phyloP scores from a whole-genome alignment of 2,888 invertebrate species.

The Macrosoma leucophasiata region DNA sequence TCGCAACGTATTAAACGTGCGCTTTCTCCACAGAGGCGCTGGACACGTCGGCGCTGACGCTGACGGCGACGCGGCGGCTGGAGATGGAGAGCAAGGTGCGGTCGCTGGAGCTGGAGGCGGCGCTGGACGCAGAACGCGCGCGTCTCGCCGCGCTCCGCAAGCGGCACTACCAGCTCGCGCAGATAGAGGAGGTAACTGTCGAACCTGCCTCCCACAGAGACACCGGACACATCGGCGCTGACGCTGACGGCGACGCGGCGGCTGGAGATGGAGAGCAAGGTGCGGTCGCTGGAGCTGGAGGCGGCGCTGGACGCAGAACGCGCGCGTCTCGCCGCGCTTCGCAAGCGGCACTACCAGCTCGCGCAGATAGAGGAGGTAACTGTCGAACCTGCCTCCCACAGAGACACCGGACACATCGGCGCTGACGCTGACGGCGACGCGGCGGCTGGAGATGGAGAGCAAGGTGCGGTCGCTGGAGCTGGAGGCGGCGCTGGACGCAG shows the following conservation, averaged over 20 bases:
- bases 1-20: too few species aligned
- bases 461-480: slow-evolving; percentile 96
- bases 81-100: slow-evolving; percentile 99
- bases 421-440: slow-evolving; percentile 94
- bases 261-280: slow-evolving; percentile 98
- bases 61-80: slow-evolving; percentile 95
- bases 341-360: slow-evolving; percentile 94
- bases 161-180: slow-evolving; percentile 93
- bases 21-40: slow-evolving; percentile 93
- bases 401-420: slow-evolving; percentile 94
- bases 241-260: slow-evolving; percentile 96
- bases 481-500: slow-evolving; percentile 92
- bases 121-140: slow-evolving; percentile 90
- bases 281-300: slow-evolving; percentile 94
- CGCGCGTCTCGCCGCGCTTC: slow-evolving; percentile 86
- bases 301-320: slow-evolving; percentile 93
- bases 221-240: slow-evolving; percentile 91
- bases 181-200: slow-evolving; percentile 67
- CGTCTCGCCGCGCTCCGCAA: slow-evolving; percentile 90
- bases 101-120: slow-evolving; percentile 93
- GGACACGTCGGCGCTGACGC: slow-evolving; percentile 90
- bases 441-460: slow-evolving; percentile 97
- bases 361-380: slow-evolving; percentile 79
- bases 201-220: too few species aligned
- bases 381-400: slow-evolving; percentile 40